phyloP scores from a whole-genome alignment of 2,797 vertebrate genomes.

The Gymnothorax javanicus region DNA sequence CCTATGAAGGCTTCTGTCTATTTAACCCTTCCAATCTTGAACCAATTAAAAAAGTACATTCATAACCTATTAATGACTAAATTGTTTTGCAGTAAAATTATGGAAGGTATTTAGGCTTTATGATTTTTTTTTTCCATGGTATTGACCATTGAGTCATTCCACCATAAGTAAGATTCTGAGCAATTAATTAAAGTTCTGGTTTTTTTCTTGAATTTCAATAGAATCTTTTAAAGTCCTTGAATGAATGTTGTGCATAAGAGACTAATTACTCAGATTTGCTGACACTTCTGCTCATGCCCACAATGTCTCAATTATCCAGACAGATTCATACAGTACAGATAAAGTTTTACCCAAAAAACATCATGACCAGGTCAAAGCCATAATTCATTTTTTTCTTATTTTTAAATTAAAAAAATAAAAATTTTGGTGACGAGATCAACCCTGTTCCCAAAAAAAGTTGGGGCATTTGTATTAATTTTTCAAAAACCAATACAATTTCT shows the following conservation, averaged over 20 bases:
- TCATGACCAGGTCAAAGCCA: not conserved
- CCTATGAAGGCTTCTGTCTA: not conserved
- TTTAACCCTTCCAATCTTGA: not conserved
- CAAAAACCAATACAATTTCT: no score
- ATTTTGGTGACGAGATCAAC: not conserved
- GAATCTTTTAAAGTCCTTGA: not conserved
- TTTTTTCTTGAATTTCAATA: not conserved
- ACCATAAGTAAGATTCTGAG: not conserved
- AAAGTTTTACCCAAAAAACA: not conserved
- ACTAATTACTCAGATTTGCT: not conserved
- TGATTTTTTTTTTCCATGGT: not conserved
- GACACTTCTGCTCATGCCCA: not conserved
- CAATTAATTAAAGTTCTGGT: not conserved
- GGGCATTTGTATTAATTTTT: no score
- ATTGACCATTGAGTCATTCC: not conserved
- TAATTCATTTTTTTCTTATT: not conserved
- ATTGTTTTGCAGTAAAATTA: not conserved
- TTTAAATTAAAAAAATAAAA: not conserved
- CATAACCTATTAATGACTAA: not conserved
- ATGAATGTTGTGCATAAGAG: not conserved
- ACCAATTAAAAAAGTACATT: not conserved
- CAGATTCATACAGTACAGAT: not conserved
- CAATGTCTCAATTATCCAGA: slow-evolving; percentile 2
- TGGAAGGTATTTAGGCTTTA: not conserved
- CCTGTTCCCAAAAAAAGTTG: no score